Conservation (phyloP, 1,140 invertebrate genomes). For the Ceratosolen fusciceps region DNA sequence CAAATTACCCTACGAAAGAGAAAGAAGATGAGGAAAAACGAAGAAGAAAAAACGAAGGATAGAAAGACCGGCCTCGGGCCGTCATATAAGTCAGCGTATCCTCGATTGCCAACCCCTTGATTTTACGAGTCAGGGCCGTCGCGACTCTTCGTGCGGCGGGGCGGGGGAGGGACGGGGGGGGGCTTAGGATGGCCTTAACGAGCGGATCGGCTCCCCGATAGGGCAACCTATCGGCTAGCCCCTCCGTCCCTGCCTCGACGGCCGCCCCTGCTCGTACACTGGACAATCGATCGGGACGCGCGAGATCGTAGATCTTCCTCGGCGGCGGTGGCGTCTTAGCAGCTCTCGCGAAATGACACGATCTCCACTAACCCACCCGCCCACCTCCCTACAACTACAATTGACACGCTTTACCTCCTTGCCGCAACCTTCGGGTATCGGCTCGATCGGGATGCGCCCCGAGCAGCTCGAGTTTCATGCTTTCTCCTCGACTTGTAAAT, state of each 20-base stretch:
- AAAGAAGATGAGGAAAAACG: background rate
- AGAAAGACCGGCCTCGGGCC: too few relatives aligned
- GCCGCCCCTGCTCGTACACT: background rate
- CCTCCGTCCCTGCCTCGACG: background rate
- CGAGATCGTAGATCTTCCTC: conserved; percentile 30
- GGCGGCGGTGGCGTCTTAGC: conserved; percentile 7
- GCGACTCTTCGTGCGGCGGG: background rate
- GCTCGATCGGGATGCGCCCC: conserved; percentile 1
- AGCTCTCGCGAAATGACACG: conserved; percentile 37
- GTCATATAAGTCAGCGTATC: too few relatives aligned
- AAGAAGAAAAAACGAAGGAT: background rate
- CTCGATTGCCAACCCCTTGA: background rate
- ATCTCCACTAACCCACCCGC: conserved; percentile 19
- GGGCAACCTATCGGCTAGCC: background rate
- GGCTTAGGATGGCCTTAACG: conserved; percentile 31
- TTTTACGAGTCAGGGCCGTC: background rate
- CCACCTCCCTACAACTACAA: too few relatives aligned
- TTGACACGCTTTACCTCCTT: conserved; percentile 13
- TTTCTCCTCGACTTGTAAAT: background rate
- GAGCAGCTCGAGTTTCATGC: background rate
- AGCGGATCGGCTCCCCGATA: conserved; percentile 50
- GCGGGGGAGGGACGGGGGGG: background rate
- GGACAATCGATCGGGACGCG: background rate
- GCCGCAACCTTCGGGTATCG: background rate
- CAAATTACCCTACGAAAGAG: background rate